A percentile compares a stretch with the other conserved stretches of the same genome.
Conservation (phyloP, 2,113 vertebrate genomes). For the Aepyceros melampus region DNA sequence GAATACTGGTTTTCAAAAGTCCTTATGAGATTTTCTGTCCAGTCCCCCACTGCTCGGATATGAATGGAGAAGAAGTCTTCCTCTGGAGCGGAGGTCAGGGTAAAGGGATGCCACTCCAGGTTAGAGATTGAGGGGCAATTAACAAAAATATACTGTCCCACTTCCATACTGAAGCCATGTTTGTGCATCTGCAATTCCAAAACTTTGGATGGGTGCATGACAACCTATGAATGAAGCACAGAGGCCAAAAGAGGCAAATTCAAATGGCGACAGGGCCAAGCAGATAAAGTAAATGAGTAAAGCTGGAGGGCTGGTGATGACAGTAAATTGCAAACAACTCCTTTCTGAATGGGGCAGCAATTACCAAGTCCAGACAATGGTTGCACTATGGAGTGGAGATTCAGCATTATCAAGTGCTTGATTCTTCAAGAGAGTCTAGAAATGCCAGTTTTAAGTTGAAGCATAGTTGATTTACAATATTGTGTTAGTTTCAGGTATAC, state of each 20-base stretch:
- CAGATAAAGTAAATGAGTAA: neutral
- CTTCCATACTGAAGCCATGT: slow-evolving; percentile 90
- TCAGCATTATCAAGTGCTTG: neutral
- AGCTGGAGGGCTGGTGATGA: neutral
- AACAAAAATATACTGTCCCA: slow-evolving; percentile 93
- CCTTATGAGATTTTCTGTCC: slow-evolving; percentile 88
- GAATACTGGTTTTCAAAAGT: slow-evolving; percentile 73
- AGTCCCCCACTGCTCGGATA: slow-evolving; percentile 88
- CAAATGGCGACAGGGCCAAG: neutral
- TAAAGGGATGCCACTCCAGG: slow-evolving; percentile 96
- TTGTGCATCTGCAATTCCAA: slow-evolving; percentile 93
- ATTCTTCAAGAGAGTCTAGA: slow-evolving; percentile 14
- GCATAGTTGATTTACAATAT: neutral
- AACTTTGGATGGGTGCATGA: slow-evolving; percentile 90
- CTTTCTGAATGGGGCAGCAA: neutral
- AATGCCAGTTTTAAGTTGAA: neutral
- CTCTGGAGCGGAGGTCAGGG: slow-evolving; percentile 93
- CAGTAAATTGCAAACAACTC: neutral
- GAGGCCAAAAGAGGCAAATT: neutral
- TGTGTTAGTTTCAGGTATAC: neutral
- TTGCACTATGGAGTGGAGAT: neutral
- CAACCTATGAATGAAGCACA: slow-evolving; percentile 77
- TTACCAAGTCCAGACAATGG: neutral
- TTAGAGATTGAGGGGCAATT: slow-evolving; percentile 89
- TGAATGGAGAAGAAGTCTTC: slow-evolving; percentile 93